Base-by-base conservation (phyloP, 2,888 invertebrate species). In the Salticus scenicus region DNA sequence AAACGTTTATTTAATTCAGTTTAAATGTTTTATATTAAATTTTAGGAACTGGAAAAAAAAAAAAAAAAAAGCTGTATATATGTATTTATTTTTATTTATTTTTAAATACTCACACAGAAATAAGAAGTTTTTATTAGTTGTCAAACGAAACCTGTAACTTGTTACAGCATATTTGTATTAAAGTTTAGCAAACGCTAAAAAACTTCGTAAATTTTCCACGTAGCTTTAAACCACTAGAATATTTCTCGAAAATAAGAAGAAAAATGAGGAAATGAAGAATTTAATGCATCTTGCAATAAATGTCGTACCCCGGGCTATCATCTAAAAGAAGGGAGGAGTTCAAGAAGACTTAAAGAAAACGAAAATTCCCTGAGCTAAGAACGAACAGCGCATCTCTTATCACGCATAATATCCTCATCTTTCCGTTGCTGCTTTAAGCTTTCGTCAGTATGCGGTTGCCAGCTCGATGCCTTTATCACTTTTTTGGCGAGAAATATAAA, bases 341-440 rank as follows among this genome's bases (percentile, higher is more conserved):
- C 24, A 24, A 5, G 57, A 57, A 57, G 57, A 57, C 57, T 57
- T 57, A 20, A 24, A 12, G 24, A 57, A 57, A 24, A 7, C 5
- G 57, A 57, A 17, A 57, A 57, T 57, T 57, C 24, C 57, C 57
- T 24, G 57, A 57, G 57, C 20, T 12, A 17, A 57, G 57, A 7
- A 24, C 1, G 5, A 24, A 24, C 57, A 1, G 57, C 57, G 57
- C 57, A 57, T 57, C 57, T 57, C 57, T 24, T 24, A 57, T 57
- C 57, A 57, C 57, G 57, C 57, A 57, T 57, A 57, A 57, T 57
- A 57, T 57, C 57, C 57, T 24, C 57, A 57, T 57, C 57, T 57
- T 57, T 57, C 57, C 57, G 57, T 20, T 24, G 24, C 24, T 57
- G 57, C 24, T 17, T 57, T 24, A 7, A 24, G 57, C 57, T 57